phyloP scores from a whole-genome alignment of 2,113 vertebrate genomes.

The Riparia riparia region DNA sequence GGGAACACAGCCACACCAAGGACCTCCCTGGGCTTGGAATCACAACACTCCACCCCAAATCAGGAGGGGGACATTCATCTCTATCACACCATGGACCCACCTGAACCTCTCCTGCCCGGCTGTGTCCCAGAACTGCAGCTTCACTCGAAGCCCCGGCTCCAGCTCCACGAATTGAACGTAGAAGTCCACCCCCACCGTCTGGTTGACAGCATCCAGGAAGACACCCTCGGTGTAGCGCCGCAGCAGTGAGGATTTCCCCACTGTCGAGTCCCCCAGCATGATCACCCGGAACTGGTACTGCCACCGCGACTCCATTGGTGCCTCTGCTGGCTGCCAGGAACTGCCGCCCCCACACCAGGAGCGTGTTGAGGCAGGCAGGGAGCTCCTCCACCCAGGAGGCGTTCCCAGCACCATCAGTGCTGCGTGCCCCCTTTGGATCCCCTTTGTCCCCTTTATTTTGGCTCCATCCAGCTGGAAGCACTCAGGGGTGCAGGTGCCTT shows the following conservation, averaged over 20 bases:
- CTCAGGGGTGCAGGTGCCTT: background rate
- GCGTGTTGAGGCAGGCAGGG: background rate
- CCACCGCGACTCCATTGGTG: conserved; percentile 82
- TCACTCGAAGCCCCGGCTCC: conserved; percentile 79
- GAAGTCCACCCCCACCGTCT: conserved; percentile 88
- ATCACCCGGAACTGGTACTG: conserved; percentile 90
- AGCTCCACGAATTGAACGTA: conserved; percentile 86
- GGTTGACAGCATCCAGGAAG: conserved; percentile 80
- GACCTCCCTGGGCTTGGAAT: accelerated
- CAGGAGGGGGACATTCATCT: background rate
- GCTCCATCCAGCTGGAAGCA: background rate
- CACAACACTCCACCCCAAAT: background rate
- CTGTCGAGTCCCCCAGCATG: conserved; percentile 87
- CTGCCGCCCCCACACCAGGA: background rate
- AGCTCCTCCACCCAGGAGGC: conserved; percentile 48
- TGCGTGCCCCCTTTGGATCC: background rate
- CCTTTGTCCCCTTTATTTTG: background rate
- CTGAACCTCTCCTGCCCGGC: conserved; percentile 89
- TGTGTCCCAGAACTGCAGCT: conserved; percentile 92
- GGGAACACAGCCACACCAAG: no score
- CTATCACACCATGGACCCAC: conserved; percentile 41
- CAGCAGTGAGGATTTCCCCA: conserved; percentile 87
- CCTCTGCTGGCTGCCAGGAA: background rate
- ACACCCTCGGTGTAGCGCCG: conserved; percentile 82
- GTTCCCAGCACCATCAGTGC: background rate